Percentiles rank a stretch among this genome's conserved stretches.
Evolutionary conservation across 1,140 invertebrate genomes (phyloP).

Genomic region (Melitaea cinxia): DNA sequence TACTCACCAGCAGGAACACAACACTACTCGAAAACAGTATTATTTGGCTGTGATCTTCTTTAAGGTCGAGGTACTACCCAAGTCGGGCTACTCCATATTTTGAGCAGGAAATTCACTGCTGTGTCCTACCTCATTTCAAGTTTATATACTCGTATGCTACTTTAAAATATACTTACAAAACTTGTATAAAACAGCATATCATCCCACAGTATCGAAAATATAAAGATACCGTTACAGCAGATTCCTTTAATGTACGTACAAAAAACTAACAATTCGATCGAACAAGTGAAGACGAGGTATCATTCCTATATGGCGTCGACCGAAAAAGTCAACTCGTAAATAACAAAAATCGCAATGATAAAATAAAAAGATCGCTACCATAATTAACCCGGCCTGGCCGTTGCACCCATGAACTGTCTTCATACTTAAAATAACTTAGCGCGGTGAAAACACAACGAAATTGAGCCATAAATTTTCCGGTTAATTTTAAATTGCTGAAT

Average conservation of each 20-base stretch:
- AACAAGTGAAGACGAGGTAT: constrained; percentile 27
- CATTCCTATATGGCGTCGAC: constrained; percentile 54
- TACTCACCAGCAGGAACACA: too few species aligned
- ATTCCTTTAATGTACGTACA: constrained; percentile 10
- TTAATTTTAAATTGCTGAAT: constrained; percentile 8
- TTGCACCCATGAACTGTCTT: constrained; percentile 43
- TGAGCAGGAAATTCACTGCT: too few species aligned
- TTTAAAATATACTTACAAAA: too few species aligned
- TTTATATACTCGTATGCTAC: too few species aligned
- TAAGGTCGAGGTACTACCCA: too few species aligned
- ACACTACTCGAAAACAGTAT: too few species aligned
- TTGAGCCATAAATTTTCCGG: constrained; percentile 72
- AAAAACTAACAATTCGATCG: constrained; percentile 18
- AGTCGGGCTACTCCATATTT: too few species aligned
- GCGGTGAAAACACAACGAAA: constrained; percentile 39
- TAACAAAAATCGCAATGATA: constrained; percentile 61
- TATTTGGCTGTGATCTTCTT: too few species aligned
- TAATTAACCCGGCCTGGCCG: constrained; percentile 66
- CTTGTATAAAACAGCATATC: neutral
- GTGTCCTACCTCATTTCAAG: too few species aligned
- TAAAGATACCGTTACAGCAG: constrained; percentile 16
- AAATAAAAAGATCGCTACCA: constrained; percentile 57
- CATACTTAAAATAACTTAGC: constrained; percentile 25
- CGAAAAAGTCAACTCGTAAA: constrained; percentile 68
- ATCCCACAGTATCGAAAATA: constrained; percentile 9